These are phyloP conservation scores for Silurus glanis DNA, from an alignment of 2,113 vertebrate genomes.

Conservation along the genomic window DNA sequence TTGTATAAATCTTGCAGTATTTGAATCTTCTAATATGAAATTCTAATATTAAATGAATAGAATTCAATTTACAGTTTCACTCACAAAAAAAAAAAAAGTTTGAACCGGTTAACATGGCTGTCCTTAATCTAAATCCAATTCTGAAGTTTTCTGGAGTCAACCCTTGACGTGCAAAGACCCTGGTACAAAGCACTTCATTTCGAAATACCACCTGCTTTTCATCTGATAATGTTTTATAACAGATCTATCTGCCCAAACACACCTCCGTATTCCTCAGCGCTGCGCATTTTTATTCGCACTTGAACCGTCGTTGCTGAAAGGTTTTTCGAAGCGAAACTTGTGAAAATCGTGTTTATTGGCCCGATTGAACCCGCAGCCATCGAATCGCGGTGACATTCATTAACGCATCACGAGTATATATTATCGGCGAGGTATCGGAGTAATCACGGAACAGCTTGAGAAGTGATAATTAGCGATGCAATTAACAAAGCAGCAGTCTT, in stretches of 20 bases:
- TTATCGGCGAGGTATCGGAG: background rate
- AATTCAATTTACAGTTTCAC: background rate
- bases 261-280: background rate
- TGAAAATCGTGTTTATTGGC: background rate
- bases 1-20: background rate
- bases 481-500: constrained; percentile 14
- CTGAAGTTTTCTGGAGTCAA: background rate
- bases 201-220: background rate
- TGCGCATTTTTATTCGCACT: background rate
- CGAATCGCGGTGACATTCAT: background rate
- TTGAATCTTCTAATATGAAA: background rate
- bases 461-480: constrained; percentile 5
- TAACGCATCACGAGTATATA: background rate
- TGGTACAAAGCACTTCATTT: background rate
- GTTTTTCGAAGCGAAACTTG: background rate
- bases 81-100: background rate
- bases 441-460: constrained; percentile 1
- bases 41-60: no score
- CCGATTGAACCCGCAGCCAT: background rate
- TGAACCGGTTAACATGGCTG: background rate
- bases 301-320: background rate
- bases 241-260: constrained; percentile 1
- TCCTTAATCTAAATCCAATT: background rate
- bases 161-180: background rate
- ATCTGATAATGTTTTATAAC: background rate